Base-by-base conservation (phyloP, 2,888 invertebrate genomes). In the Xestia rhomboidea region DNA sequence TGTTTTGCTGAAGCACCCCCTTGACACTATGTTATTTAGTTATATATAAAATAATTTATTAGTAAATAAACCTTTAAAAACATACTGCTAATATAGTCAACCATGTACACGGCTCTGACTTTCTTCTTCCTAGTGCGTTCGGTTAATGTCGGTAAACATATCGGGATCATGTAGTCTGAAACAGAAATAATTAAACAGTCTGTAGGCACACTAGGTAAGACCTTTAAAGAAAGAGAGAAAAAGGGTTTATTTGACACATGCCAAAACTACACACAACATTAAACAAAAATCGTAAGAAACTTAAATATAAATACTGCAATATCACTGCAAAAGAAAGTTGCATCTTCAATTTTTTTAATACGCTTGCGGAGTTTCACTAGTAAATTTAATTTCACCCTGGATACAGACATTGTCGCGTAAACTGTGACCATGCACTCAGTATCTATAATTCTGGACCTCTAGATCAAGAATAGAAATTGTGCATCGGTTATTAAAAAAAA, bases 51-150 rank as follows among this genome's bases (percentile, higher is more conserved):
- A 30, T 30, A 21, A 38, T 18, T 6, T 38, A 68, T 27, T 30
- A 41, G 8, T 62, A 71, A 34, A 27, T 62, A 46, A 46, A 38
- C 60, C 44, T 51, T 38, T 38, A 21, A 24, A 54, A 66, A 72
- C 73, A 15, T 41, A 96, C 96, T 90, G 81, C 93, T 96, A 41
- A 95, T 90, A 62, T 96, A 96, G 83, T 96, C 96, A 15, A 96
- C 89, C 92, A 96, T 91, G 73, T 91, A 94, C 0, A 96, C 95
- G 2, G 81, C 79, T 88, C 89, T 93, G 34, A 90, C 85, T 80
- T 87, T 92, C 77, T 88, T 90, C 85, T 92, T 94, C 71, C 88
- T 92, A 54, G 87, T 85, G 3, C 95, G 92, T 88, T 95, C 95
- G 3, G 13, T 49, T 51, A 93, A 21, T 0, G 94, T 87, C 5